These are phyloP conservation scores for Oreochromis aureus DNA, from an alignment of 2,113 vertebrate species.

Conservation along the genomic window DNA sequence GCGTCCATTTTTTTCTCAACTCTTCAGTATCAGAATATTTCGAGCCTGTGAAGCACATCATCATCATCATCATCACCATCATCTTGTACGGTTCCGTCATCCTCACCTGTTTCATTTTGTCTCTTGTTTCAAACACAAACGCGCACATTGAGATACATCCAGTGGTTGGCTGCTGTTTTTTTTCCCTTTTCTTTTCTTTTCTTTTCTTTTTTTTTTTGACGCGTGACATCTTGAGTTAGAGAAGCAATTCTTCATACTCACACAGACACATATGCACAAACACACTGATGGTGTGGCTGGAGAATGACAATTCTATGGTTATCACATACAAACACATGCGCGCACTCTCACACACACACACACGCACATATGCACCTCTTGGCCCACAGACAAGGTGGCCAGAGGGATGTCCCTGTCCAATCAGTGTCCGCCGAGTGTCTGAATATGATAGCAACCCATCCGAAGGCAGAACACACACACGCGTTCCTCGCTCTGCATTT, in stretches of 20 bases:
- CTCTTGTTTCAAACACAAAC: conserved; percentile 56
- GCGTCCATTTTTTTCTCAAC: conserved; percentile 31
- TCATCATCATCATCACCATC: neutral
- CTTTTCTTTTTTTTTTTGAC: conserved; percentile 9
- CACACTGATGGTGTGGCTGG: conserved; percentile 28
- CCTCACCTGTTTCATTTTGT: conserved; percentile 34
- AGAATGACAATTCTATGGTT: conserved; percentile 31
- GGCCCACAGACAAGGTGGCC: conserved; percentile 47
- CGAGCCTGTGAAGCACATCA: conserved; percentile 64
- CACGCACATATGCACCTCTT: neutral
- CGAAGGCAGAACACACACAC: conserved; percentile 51
- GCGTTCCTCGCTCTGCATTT: conserved; percentile 58
- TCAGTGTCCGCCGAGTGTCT: conserved; percentile 69
- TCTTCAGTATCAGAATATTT: conserved; percentile 62
- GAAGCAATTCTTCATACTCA: conserved; percentile 38
- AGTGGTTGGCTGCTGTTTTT: conserved; percentile 37
- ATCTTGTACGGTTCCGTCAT: conserved; percentile 59
- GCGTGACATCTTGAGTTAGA: conserved; percentile 45
- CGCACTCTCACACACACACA: neutral
- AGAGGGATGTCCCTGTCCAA: conserved; percentile 64
- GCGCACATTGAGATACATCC: conserved; percentile 49
- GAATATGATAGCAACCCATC: conserved; percentile 69
- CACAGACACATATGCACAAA: conserved; percentile 19
- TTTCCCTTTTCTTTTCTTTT: neutral
- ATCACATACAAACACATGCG: neutral